phyloP scores from a whole-genome alignment of 2,113 vertebrate genomes.

The Bos javanicus region DNA sequence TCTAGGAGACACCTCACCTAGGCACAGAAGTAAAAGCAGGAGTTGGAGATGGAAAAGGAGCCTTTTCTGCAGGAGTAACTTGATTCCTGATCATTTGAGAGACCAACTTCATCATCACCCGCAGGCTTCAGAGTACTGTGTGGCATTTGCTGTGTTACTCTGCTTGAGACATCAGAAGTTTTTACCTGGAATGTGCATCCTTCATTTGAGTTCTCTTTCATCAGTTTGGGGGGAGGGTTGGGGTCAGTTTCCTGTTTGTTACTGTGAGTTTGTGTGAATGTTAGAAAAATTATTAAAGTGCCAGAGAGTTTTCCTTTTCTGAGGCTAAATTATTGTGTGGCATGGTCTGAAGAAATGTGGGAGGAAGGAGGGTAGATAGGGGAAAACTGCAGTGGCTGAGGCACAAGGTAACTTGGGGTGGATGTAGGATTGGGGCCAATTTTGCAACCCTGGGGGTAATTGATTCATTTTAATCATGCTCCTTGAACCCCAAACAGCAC shows the following conservation, averaged over 20 bases:
- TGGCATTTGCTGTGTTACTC: neutral
- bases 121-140: neutral
- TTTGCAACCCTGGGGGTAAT: neutral
- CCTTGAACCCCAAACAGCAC: neutral
- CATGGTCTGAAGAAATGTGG: conserved; percentile 1
- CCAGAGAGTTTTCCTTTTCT: conserved; percentile 58
- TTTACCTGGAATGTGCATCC: conserved; percentile 46
- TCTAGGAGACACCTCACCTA: conserved; percentile 42
- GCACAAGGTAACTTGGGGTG: neutral
- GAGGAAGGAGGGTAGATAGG: neutral
- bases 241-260: conserved; percentile 35
- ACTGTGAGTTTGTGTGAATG: conserved; percentile 42
- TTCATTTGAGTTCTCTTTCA: conserved; percentile 36
- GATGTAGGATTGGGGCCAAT: neutral
- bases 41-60: conserved; percentile 12
- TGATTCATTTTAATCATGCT: neutral
- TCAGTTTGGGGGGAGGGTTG: neutral
- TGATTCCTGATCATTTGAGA: neutral
- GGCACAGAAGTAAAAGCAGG: conserved; percentile 56
- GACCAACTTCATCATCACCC: neutral
- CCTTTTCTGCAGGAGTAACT: neutral
- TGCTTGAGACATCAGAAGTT: conserved; percentile 27
- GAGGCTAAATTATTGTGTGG: conserved; percentile 49
- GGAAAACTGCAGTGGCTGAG: neutral
- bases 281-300: conserved; percentile 66